Evolutionary conservation across 2,797 vertebrate genomes (phyloP).

Genomic region (Platyrinchus mystaceus): DNA sequence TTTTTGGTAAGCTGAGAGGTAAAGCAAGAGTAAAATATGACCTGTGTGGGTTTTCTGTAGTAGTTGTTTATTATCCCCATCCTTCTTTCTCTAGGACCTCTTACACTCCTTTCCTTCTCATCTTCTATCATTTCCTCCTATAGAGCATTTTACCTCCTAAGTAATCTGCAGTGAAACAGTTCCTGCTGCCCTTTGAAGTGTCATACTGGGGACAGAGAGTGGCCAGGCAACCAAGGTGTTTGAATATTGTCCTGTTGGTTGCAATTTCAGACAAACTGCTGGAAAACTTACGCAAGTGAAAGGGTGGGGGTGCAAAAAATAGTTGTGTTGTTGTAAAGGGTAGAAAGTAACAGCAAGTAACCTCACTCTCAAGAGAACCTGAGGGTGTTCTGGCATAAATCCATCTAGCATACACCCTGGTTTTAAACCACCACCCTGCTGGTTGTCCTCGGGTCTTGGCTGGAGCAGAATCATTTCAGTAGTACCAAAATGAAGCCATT

Average conservation of each 20-base stretch:
- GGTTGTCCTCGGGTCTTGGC: accelerated
- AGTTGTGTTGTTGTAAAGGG: accelerated
- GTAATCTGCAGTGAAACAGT: background rate
- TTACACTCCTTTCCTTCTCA: background rate
- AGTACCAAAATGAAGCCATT: background rate
- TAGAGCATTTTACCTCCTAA: background rate
- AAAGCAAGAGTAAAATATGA: background rate
- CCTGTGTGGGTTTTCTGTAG: background rate
- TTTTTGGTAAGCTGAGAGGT: background rate
- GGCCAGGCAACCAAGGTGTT: background rate
- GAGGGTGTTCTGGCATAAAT: background rate
- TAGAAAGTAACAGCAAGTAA: background rate
- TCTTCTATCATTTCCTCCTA: background rate
- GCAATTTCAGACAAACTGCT: background rate
- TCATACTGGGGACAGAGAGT: background rate
- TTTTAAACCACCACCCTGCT: background rate
- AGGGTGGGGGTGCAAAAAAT: background rate
- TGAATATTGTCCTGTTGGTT: accelerated
- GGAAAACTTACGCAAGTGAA: background rate
- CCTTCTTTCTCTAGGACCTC: background rate
- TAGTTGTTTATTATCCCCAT: background rate
- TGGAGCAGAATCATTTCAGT: background rate
- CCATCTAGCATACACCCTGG: too few species aligned
- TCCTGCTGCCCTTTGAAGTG: background rate
- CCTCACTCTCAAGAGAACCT: background rate